Base-by-base conservation (phyloP, 2,797 vertebrate species). In the Pseudomugil gertrudae region DNA sequence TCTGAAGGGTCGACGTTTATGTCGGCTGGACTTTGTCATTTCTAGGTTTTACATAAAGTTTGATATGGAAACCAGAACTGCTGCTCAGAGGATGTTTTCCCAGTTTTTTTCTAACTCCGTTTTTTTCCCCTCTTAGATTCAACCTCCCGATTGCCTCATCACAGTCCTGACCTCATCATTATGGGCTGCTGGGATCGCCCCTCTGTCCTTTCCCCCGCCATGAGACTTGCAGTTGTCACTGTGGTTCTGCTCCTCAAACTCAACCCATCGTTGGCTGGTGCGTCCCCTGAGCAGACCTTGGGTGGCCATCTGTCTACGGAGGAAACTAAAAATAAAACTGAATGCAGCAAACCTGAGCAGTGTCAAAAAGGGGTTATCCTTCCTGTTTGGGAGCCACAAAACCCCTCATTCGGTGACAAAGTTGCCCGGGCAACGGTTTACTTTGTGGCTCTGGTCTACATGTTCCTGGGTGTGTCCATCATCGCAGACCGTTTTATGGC, bases 401-500 rank as follows among this genome's bases (percentile, higher is more conserved):
- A 99, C 69, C 98, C 98, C 5, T 98, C 98, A 0, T 97, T 96
- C 5, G 97, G 97, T 15, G 98, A 99, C 91, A 99, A 99, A 89
- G 96, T 99, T 3, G 98, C 98, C 54, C 93, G 98, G 78, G 98
- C 98, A 0, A 98, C 97, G 0, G 98, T 99, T 69, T 99, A 99
- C 76, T 99, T 99, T 57, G 98, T 99, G 85, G 98, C 98, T 0
- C 92, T 99, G 94, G 95, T 93, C 70, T 99, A 99, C 92, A 99
- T 99, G 98, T 99, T 99, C 85, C 93, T 99, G 2, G 98, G 98
- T 5, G 98, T 99, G 64, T 99, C 98, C 1, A 99, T 99, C 90
- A 93, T 99, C n/a, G 98, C 98, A 0, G 98, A 99, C 68, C 96
- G 98, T 43, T 99, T 99, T 92, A 99, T 99, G 98, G 97, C 98